phyloP scores from a whole-genome alignment of 1,140 invertebrate species.

The Copidosoma floridanum region DNA sequence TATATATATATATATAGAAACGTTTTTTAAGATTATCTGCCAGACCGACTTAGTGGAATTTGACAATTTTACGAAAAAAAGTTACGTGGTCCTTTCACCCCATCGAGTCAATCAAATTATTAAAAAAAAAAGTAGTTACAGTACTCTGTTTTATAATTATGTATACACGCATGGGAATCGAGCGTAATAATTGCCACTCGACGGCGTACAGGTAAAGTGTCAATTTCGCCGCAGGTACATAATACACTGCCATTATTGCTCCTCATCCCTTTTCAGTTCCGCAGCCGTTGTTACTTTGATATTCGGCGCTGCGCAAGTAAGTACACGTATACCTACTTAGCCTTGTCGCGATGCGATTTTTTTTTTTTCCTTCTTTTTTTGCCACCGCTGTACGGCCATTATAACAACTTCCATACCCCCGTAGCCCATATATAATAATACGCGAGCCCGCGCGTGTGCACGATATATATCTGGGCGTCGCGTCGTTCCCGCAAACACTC shows the following conservation, averaged over 20 bases:
- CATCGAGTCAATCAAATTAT: too few species aligned
- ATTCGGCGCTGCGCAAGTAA: slow-evolving; percentile 14
- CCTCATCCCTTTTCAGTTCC: slow-evolving; percentile 17
- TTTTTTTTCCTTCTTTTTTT: neutral
- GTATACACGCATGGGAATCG: slow-evolving; percentile 2
- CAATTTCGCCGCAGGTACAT: slow-evolving; percentile 6
- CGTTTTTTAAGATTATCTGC: too few species aligned
- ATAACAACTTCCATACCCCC: slow-evolving; percentile 28
- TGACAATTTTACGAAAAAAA: too few species aligned
- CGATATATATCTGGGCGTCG: slow-evolving; percentile 30
- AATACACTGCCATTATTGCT: neutral
- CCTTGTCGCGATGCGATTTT: slow-evolving; percentile 36
- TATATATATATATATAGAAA: too few species aligned
- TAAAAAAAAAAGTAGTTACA: too few species aligned
- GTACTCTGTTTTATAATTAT: too few species aligned
- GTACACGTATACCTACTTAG: too few species aligned
- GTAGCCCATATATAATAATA: slow-evolving; percentile 28
- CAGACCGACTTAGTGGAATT: too few species aligned
- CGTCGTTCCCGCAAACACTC: slow-evolving; percentile 12
- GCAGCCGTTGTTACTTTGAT: slow-evolving; percentile 21
- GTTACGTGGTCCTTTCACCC: too few species aligned
- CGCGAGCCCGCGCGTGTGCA: slow-evolving; percentile 25
- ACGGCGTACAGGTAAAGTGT: too few species aligned
- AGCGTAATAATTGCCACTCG: slow-evolving; percentile 16
- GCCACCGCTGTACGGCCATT: neutral